Evolutionary conservation across 2,888 invertebrate genomes (phyloP).

Genomic region (Cybosia mesomella): DNA sequence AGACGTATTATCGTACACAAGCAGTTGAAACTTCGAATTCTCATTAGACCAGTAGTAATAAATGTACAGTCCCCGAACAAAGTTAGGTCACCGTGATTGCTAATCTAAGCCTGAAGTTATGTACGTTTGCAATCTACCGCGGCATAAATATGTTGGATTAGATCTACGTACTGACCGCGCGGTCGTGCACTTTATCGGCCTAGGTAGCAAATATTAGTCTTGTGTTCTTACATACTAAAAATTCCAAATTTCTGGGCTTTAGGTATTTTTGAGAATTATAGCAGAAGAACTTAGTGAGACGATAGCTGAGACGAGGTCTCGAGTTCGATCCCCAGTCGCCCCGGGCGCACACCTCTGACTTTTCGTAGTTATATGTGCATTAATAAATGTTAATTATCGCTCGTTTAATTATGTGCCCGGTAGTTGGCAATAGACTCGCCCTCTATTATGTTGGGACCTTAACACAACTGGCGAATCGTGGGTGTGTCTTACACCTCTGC

Average conservation of each 20-base stretch:
- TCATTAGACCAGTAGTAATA: neutral
- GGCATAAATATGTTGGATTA: conserved; percentile 17
- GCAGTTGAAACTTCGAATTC: neutral
- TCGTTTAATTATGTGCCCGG: no score
- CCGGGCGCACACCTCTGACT: no score
- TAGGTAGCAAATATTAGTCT: neutral
- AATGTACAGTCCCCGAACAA: neutral
- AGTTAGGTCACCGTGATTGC: conserved; percentile 3
- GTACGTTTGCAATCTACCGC: conserved; percentile 8
- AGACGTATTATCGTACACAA: neutral
- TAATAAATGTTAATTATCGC: no score
- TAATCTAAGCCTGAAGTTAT: neutral
- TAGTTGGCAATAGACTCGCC: no score
- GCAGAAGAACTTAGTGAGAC: no score
- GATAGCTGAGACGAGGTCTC: no score
- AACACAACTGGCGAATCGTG: no score
- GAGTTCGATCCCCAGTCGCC: no score
- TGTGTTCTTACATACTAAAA: neutral
- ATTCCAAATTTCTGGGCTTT: neutral
- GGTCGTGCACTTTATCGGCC: neutral
- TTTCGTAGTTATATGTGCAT: no score
- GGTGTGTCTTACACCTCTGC: no score
- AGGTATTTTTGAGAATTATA: no score
- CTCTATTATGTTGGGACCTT: no score
- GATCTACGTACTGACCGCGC: conserved; percentile 10